Evolutionary conservation across 2,888 invertebrate genomes (phyloP).

Genomic region (Acrocyrtus sp.): DNA sequence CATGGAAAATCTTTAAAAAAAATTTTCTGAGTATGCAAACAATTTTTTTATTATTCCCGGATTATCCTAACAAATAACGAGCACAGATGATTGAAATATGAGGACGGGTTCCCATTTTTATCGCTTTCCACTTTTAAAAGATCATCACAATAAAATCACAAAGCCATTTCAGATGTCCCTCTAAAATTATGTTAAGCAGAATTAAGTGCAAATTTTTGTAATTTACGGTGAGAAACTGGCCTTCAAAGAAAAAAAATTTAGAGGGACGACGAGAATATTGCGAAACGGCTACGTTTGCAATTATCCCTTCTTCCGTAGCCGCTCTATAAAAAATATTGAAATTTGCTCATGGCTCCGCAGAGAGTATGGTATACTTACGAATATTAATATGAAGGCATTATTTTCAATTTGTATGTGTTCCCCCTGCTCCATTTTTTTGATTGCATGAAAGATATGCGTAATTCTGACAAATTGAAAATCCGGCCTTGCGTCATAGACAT

Average conservation of each 20-base stretch:
- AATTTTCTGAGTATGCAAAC: neutral
- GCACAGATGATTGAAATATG: constrained; percentile 17
- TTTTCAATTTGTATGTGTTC: constrained; percentile 31
- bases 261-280: neutral
- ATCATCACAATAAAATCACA: constrained; percentile 23
- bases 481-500: too few species aligned
- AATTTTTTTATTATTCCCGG: constrained; percentile 14
- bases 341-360: too few species aligned
- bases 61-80: constrained; percentile 12
- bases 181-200: neutral
- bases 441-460: too few species aligned
- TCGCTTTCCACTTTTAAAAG: constrained; percentile 8
- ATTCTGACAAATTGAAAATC: too few species aligned
- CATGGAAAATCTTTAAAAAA: neutral
- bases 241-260: neutral
- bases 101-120: neutral
- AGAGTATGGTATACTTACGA: too few species aligned
- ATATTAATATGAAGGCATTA: constrained; percentile 23
- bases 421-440: too few species aligned
- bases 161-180: constrained; percentile 20
- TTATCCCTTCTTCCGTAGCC: too few species aligned
- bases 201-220: neutral
- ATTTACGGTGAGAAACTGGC: neutral
- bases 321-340: too few species aligned
- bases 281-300: too few species aligned